phyloP scores from a whole-genome alignment of 2,113 vertebrate genomes.

The Kobus ellipsiprymnus region DNA sequence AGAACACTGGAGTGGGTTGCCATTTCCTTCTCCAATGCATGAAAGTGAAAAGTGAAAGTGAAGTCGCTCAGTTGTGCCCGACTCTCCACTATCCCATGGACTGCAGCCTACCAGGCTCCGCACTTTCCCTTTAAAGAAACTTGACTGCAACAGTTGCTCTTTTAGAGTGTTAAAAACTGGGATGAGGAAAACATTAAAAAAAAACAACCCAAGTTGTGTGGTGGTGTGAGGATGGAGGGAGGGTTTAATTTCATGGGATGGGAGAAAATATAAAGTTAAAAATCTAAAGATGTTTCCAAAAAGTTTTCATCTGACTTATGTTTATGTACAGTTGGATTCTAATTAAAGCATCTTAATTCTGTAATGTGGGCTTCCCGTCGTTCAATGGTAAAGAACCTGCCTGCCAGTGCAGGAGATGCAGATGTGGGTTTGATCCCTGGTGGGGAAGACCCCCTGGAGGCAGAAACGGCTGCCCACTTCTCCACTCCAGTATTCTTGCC shows the following conservation, averaged over 20 bases:
- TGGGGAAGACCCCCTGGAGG: neutral
- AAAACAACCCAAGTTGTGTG: neutral
- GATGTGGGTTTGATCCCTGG: neutral
- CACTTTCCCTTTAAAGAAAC: neutral
- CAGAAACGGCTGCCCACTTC: neutral
- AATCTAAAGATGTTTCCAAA: neutral
- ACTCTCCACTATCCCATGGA: no score
- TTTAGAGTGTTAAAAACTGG: neutral
- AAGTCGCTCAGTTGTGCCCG: no score
- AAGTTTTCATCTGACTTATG: neutral
- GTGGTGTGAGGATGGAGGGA: neutral
- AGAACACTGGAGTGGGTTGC: no score
- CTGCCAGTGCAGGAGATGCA: neutral
- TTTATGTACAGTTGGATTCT: neutral
- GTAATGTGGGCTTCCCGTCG: neutral
- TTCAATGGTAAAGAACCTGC: neutral
- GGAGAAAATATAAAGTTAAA: neutral
- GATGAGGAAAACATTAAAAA: neutral
- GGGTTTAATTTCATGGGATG: neutral
- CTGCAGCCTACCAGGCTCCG: no score
- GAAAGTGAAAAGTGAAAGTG: no score
- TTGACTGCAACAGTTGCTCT: neutral
- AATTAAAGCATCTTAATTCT: neutral
- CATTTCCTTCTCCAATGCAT: no score
- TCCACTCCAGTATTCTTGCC: neutral